phyloP scores from a whole-genome alignment of 2,888 invertebrate species.

The Andrena praecox region DNA sequence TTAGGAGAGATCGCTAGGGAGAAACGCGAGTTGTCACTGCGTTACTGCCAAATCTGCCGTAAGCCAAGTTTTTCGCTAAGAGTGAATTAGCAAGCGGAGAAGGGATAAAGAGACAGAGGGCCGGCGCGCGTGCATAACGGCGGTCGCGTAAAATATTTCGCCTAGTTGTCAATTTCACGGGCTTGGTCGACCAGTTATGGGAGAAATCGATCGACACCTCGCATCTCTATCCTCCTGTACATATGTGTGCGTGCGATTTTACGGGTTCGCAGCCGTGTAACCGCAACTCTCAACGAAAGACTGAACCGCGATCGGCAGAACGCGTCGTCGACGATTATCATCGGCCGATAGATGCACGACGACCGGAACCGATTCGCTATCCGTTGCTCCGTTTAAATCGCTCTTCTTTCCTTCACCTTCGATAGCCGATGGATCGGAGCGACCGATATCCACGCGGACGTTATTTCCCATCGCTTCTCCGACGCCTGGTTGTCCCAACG shows the following conservation, averaged over 20 bases:
- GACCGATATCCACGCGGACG: background rate
- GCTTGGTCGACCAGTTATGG: slow-evolving; percentile 38
- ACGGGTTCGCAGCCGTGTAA: slow-evolving; percentile 40
- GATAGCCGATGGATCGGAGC: slow-evolving; percentile 1
- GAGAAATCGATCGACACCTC: slow-evolving; percentile 32
- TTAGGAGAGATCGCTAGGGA: background rate
- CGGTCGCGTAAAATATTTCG: slow-evolving; percentile 41
- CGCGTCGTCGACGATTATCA: slow-evolving; percentile 13
- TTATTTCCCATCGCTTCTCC: background rate
- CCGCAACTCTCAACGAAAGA: slow-evolving; percentile 55
- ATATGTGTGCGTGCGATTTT: slow-evolving; percentile 55
- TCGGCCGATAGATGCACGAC: slow-evolving; percentile 23
- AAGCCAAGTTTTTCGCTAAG: slow-evolving; percentile 5
- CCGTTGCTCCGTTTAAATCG: slow-evolving; percentile 45
- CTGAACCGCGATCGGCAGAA: slow-evolving; percentile 55
- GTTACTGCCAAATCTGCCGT: slow-evolving; percentile 44
- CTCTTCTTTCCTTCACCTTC: slow-evolving; percentile 28
- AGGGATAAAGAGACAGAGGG: background rate
- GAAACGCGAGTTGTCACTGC: slow-evolving; percentile 11
- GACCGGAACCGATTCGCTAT: slow-evolving; percentile 19
- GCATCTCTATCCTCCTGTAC: slow-evolving; percentile 53
- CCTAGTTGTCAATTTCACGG: slow-evolving; percentile 65
- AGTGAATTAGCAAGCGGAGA: background rate
- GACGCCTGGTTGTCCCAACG: slow-evolving; percentile 33
- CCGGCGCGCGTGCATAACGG: slow-evolving; percentile 20